Evolutionary conservation across 2,113 vertebrate species (phyloP).

Genomic region (Galemys pyrenaicus): DNA sequence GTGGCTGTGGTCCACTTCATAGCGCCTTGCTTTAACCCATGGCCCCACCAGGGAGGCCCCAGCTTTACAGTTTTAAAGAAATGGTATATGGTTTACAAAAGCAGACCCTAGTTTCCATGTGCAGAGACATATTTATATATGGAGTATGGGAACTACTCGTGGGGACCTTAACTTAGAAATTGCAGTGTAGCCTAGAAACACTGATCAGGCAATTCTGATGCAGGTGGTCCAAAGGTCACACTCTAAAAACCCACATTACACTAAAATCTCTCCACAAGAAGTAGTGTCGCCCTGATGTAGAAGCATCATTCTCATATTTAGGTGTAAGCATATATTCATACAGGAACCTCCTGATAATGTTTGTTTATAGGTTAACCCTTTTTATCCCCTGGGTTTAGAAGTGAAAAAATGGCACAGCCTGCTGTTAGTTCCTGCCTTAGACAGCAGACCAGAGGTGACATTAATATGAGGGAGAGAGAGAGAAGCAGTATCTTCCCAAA

Average conservation of each 20-base stretch:
- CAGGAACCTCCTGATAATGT: background rate
- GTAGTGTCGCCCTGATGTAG: background rate
- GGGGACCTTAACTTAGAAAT: background rate
- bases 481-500: background rate
- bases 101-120: background rate
- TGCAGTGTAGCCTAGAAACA: background rate
- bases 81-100: background rate
- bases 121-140: background rate
- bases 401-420: background rate
- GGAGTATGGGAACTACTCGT: rapidly evolving
- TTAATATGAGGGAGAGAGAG: background rate
- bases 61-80: background rate
- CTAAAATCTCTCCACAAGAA: background rate
- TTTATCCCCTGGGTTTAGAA: background rate
- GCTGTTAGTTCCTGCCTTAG: background rate
- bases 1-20: no score
- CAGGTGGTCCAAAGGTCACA: background rate
- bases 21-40: no score
- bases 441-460: background rate
- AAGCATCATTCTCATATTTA: background rate
- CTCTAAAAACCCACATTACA: background rate
- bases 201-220: background rate
- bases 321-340: background rate
- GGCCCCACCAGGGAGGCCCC: no score
- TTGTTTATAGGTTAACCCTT: background rate